phyloP scores from a whole-genome alignment of 1,140 invertebrate genomes.

The Drosophila carrolli region DNA sequence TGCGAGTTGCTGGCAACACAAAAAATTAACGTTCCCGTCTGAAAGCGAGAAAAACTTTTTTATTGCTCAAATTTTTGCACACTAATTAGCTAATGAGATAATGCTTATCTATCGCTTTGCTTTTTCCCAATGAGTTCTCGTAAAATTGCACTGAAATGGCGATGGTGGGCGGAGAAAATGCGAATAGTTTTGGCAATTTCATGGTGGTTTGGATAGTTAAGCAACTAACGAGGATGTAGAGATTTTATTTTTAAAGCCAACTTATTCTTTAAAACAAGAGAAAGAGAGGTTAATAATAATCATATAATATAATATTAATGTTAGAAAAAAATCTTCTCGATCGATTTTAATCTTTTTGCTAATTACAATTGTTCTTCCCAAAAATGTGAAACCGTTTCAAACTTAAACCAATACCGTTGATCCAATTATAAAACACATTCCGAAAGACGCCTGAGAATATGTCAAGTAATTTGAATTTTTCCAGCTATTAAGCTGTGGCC shows the following conservation, averaged over 20 bases:
- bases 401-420: background rate
- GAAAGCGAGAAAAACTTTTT: constrained; percentile 62
- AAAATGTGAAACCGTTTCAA: background rate
- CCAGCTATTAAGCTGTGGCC: constrained; percentile 59
- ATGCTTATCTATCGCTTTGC: constrained; percentile 71
- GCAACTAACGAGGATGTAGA: background rate
- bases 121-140: constrained; percentile 42
- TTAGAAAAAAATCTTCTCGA: too few relatives aligned
- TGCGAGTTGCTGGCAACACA: constrained; percentile 27
- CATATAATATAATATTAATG: too few relatives aligned
- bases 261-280: too few relatives aligned
- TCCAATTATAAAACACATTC: constrained; percentile 21
- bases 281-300: too few relatives aligned
- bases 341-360: background rate
- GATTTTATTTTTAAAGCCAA: background rate
- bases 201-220: background rate
- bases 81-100: constrained; percentile 83
- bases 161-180: constrained; percentile 4
- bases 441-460: constrained; percentile 39
- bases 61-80: constrained; percentile 76
- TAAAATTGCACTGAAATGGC: constrained; percentile 36
- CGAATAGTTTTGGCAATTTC: constrained; percentile 37
- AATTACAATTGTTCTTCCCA: background rate
- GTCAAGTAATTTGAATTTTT: constrained; percentile 60
- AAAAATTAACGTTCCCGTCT: constrained; percentile 15